A percentile compares a stretch with the other conserved stretches of the same genome.
phyloP scores from a whole-genome alignment of 2,113 vertebrate species.

The Ctenomys sociabilis region DNA sequence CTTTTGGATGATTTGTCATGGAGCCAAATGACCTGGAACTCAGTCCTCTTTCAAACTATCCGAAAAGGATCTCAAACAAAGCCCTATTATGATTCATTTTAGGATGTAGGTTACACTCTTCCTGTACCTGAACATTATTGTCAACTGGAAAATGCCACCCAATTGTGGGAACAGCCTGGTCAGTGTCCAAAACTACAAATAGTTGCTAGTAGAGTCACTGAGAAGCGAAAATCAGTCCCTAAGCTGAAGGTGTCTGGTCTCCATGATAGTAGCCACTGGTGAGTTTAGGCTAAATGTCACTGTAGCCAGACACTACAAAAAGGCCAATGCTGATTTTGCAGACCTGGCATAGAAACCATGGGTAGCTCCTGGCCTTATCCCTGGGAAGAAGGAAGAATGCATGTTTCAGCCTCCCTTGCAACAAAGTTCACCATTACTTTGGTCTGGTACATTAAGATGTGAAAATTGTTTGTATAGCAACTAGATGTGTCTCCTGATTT shows the following conservation, averaged over 20 bases:
- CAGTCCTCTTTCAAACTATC: not conserved
- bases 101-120: not conserved
- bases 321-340: rapidly evolving
- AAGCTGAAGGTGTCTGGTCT: not conserved
- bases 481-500: not conserved
- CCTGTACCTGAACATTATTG: not conserved
- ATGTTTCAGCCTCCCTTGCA: not conserved
- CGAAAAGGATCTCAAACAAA: not conserved
- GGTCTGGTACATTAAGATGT: not conserved
- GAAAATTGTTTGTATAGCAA: not conserved
- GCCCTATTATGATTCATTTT: not conserved
- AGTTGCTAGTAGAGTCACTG: not conserved
- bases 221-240: not conserved
- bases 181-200: not conserved
- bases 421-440: not conserved
- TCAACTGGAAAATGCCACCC: not conserved
- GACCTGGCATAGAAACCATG: not conserved
- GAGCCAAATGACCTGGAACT: not conserved
- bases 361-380: not conserved
- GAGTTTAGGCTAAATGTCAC: not conserved
- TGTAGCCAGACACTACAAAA: not conserved
- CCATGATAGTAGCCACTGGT: not conserved
- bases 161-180: rapidly evolving
- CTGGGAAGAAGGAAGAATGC: not conserved
- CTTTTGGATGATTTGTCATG: not conserved